A percentile compares a stretch with the other conserved stretches of the same genome.
Evolutionary conservation across 2,888 invertebrate species (phyloP).

Genomic region (Rhyacophila evoluta): DNA sequence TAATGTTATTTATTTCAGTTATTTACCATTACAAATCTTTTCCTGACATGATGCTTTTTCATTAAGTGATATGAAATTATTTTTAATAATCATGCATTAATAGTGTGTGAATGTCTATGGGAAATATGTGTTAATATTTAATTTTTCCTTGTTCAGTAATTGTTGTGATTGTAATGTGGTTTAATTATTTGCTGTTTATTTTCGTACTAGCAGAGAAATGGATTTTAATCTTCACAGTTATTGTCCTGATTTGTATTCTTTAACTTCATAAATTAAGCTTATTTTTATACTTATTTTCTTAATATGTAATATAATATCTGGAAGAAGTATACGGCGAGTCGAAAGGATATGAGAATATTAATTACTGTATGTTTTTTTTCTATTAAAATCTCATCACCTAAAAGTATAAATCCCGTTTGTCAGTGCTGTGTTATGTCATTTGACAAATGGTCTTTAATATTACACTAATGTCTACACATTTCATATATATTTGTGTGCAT

Average conservation of each 20-base stretch:
- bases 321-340: not conserved
- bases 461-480: slow-evolving; percentile 27
- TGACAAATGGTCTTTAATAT: slow-evolving; percentile 1
- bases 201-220: slow-evolving; percentile 35
- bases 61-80: not conserved
- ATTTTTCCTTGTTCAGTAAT: slow-evolving; percentile 33
- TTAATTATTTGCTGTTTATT: slow-evolving; percentile 35
- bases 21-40: not conserved
- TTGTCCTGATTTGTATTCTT: slow-evolving; percentile 28
- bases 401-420: not conserved
- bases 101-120: slow-evolving; percentile 7
- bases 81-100: not conserved
- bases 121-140: slow-evolving; percentile 31
- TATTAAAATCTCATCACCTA: not conserved
- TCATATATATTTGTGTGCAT: slow-evolving; percentile 12
- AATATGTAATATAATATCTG: slow-evolving; percentile 8
- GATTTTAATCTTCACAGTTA: slow-evolving; percentile 19
- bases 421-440: not conserved
- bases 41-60: not conserved
- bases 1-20: not conserved
- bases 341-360: not conserved
- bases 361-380: slow-evolving; percentile 10
- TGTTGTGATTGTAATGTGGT: slow-evolving; percentile 42
- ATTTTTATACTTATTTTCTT: slow-evolving; percentile 38
- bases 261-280: slow-evolving; percentile 41